Evolutionary conservation across 2,113 vertebrate species (phyloP), one percentile per base, ranked within the genome.

Genomic region (Shinisaurus crocodilurus): DNA sequence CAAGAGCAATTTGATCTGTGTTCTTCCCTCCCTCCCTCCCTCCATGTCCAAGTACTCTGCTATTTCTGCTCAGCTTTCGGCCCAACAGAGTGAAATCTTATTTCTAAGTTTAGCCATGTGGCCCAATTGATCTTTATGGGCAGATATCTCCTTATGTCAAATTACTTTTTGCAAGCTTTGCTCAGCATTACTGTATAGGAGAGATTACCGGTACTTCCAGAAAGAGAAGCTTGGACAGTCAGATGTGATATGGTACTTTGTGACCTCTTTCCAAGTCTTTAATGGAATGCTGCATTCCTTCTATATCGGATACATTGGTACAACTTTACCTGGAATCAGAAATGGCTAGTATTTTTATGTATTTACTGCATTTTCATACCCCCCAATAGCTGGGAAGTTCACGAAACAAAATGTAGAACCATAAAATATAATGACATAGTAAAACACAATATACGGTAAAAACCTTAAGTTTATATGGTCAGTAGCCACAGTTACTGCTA

Each of bases 81-180:
- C 16, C 34, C n/a, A 12, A 32, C 60, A 7, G 34, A 72, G 77
- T 16, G 16, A 57, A 85, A 86, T 82, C 65, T 77, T 70, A 45
- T 29, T 6, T 37, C 15, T 27, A 57, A 40, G 1, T 32, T 43
- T 57, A 76, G 87, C 45, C 5, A 0, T 18, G 0, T 82, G 9
- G 3, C 57, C 32, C 0, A 0, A 23, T 37, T 67, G 69, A 83
- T n/a, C 5, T 79, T 88, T 69, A 79, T 89, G 84, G 0, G 0
- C 82, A 20, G 5, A n/a, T 27, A 72, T 81, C 69, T 82, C 43
- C 45, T 0, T 1, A 54, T 91, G 48, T 80, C n/a, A 70, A 91
- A 91, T 87, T 77, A 65, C 15, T 79, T 77, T 79, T 45, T n/a
- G 18, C 27, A 48, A 88, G 43, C 43, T 88, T 69, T 80, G 43